Base-by-base conservation (phyloP, 37 sponge, comb jelly and placozoan genomes). In the Halisarca cf. caerulea region DNA sequence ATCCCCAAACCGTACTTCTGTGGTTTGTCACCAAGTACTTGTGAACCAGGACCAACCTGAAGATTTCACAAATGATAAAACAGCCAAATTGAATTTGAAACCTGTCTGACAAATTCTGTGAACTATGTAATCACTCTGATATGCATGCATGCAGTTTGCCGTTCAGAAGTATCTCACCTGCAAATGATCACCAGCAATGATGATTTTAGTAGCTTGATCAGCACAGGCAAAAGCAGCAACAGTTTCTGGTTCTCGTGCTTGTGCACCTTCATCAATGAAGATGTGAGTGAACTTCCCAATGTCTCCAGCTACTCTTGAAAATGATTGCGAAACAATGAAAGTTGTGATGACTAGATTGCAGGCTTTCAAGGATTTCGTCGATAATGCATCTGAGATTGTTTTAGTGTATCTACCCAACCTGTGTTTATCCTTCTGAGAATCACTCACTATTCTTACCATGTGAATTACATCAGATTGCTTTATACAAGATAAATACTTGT, bases 321-420 rank as follows among this genome's bases (percentile, higher is more conserved):
- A 62, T 20, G n/a, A 8, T 30, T n/a, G 64, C 15, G 30, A n/a
- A 6, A 28, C 30, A n/a, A 60, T 18, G 53, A 83, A 88, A 45
- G 92, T 92, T 8, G 92, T 86, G 18, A 84, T 85, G 41, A 92
- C 34, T 6, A 91, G n/a, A 3, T 77, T 78, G 40, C 64, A 70
- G 24, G 27, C 11, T 11, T 44, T 23, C 38, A 75, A 33, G 66
- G 2, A 32, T 38, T 74, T 25, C 51, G 6, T 11, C 6, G 6
- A 14, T 47, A 11, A 47, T 14, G 51, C 51, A 6, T 47, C 51
- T 47, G 51, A 6, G 11, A 47, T 11, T 47, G 51, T 47, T 47
- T 47, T 47, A 6, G 51, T 47, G 51, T 14, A 47, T 14, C 11
- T 11, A 47, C 51, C 11, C 15, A 20, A 23, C 7, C 30, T 23